Percentiles rank a stretch among this genome's conserved stretches.
Conservation (phyloP, 2,797 vertebrate species). For the Tachyglossus aculeatus region DNA sequence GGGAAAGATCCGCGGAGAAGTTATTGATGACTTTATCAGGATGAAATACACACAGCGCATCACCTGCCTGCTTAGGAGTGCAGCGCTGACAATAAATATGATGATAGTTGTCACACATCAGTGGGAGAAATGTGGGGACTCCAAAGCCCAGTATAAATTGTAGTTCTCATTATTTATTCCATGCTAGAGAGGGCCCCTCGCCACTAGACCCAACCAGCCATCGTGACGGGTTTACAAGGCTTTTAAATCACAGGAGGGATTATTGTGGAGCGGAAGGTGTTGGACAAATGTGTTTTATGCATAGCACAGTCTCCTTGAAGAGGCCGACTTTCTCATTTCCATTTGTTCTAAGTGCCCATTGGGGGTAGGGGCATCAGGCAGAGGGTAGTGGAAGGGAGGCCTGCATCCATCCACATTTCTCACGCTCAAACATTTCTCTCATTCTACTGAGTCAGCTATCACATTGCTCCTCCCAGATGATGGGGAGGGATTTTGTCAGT, state of each 20-base stretch:
- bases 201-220: constrained; percentile 74
- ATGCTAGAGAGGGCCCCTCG: constrained; percentile 71
- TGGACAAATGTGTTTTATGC: constrained; percentile 60
- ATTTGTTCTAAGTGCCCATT: constrained; percentile 38
- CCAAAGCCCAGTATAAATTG: constrained; percentile 79
- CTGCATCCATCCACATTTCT: not conserved
- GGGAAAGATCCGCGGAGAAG: constrained; percentile 66
- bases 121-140: constrained; percentile 79
- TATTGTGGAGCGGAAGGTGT: constrained; percentile 49
- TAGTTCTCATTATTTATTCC: constrained; percentile 80
- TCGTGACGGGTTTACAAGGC: constrained; percentile 70
- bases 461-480: too few relatives aligned
- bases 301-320: constrained; percentile 53
- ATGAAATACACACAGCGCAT: constrained; percentile 76
- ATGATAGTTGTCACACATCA: constrained; percentile 87
- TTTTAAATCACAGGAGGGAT: constrained; percentile 67
- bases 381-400: too few relatives aligned
- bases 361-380: constrained; percentile 15
- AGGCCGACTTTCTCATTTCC: constrained; percentile 61
- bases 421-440: not conserved
- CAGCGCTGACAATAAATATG: constrained; percentile 87
- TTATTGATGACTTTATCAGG: constrained; percentile 88
- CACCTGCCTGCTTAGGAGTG: constrained; percentile 81
- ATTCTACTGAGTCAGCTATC: too few relatives aligned
- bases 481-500: too few relatives aligned